Percentiles rank a stretch among this genome's conserved stretches.
Evolutionary conservation across 2,888 invertebrate species (phyloP).

Genomic region (Ephialtes manifestator): DNA sequence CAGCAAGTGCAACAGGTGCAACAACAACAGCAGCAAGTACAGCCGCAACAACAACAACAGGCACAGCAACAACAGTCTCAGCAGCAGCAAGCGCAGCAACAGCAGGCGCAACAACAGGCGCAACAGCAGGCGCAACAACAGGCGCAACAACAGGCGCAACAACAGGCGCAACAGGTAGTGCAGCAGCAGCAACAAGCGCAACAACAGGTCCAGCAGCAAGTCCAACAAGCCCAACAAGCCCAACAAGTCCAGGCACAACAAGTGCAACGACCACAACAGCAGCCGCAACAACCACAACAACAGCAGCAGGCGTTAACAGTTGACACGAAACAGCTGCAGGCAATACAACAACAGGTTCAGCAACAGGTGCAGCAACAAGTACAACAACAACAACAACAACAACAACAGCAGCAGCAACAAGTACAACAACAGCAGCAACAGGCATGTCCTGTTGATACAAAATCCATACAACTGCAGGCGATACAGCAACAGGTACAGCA

Average conservation of each 20-base stretch:
- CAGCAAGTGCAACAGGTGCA: constrained; percentile 74
- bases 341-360: constrained; percentile 77
- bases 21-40: constrained; percentile 70
- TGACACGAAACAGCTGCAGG: constrained; percentile 59
- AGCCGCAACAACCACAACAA: neutral
- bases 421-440: too few relatives aligned
- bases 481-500: constrained; percentile 78
- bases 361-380: constrained; percentile 81
- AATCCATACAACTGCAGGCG: constrained; percentile 83
- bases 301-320: constrained; percentile 74
- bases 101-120: constrained; percentile 80
- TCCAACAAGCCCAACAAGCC: constrained; percentile 81
- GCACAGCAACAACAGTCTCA: constrained; percentile 85
- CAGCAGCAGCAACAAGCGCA: constrained; percentile 83
- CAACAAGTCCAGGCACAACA: constrained; percentile 79
- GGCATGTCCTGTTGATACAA: constrained; percentile 81
- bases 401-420: constrained; percentile 84
- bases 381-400: constrained; percentile 79
- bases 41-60: constrained; percentile 83
- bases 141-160: constrained; percentile 73
- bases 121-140: too few relatives aligned
- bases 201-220: constrained; percentile 82
- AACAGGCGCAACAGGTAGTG: neutral
- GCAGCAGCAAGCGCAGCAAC: constrained; percentile 80
- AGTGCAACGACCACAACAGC: constrained; percentile 81